Percentiles rank a stretch among this genome's conserved stretches.
Conservation (phyloP, 2,113 vertebrate species). For the Pogonocichla stellata region DNA sequence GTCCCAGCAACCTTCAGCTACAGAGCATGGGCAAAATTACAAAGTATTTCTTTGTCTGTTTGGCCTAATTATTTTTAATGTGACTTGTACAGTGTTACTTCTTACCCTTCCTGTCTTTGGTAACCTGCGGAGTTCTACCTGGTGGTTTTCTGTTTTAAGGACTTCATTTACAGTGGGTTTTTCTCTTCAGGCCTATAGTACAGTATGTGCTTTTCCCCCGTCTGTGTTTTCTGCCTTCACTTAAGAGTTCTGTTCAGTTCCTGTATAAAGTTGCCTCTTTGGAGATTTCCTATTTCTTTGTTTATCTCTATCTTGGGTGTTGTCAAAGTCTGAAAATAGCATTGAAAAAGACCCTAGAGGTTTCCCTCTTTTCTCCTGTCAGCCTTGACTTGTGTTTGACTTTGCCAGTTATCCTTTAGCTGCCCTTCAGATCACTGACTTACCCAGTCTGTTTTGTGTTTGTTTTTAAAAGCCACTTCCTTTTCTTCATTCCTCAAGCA, state of each 20-base stretch:
- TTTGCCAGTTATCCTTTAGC: neutral
- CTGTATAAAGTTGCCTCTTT: fast-evolving
- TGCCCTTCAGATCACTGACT: neutral
- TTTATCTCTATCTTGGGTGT: neutral
- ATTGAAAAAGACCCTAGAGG: neutral
- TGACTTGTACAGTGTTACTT: neutral
- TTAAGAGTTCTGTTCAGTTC: neutral
- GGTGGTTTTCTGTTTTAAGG: neutral
- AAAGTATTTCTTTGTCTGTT: neutral
- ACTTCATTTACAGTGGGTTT: neutral
- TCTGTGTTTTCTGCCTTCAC: neutral
- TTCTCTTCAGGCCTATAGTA: neutral
- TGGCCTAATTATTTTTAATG: neutral
- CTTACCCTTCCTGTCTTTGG: neutral
- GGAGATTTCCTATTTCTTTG: neutral
- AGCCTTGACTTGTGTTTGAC: neutral
- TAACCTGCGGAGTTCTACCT: neutral
- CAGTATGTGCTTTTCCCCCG: neutral
- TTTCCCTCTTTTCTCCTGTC: neutral
- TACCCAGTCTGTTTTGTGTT: neutral
- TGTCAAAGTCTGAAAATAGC: neutral
- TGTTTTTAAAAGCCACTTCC: neutral
- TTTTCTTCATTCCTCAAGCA: neutral
- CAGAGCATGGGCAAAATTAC: neutral
- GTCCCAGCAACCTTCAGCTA: neutral